Percentiles rank a stretch among this genome's conserved stretches.
These are phyloP conservation scores for Labeo rohita DNA, from an alignment of 2,113 vertebrate genomes.

Conservation along the genomic window DNA sequence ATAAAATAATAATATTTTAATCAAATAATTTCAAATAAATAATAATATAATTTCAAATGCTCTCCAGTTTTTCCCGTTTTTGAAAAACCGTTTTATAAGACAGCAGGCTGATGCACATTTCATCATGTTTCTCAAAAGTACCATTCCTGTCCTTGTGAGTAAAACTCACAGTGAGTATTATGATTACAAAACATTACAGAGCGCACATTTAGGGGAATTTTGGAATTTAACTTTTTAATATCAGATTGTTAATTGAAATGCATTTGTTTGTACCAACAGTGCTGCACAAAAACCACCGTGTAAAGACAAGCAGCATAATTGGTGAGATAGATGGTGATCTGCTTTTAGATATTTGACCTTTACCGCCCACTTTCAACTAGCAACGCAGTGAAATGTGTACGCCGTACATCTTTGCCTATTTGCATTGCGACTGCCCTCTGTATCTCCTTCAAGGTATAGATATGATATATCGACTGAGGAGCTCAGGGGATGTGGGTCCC, in stretches of 20 bases:
- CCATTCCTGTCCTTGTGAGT: background rate
- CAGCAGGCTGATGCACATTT: no score
- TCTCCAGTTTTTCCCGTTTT: no score
- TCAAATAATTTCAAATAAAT: no score
- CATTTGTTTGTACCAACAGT: conserved; percentile 18
- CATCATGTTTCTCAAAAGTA: background rate
- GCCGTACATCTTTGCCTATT: conserved; percentile 69
- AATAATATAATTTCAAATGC: no score
- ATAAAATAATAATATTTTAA: no score
- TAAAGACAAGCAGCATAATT: conserved; percentile 14
- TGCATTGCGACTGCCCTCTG: conserved; percentile 72
- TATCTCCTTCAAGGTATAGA: conserved; percentile 71
- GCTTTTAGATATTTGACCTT: conserved; percentile 33
- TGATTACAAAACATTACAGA: background rate
- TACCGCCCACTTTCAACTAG: conserved; percentile 51
- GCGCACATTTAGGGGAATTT: background rate
- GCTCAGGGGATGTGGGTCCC: conserved; percentile 62
- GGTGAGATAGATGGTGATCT: background rate
- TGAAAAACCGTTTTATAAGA: no score
- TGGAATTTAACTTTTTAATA: background rate
- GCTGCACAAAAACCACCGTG: background rate
- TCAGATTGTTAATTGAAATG: background rate
- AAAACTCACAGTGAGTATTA: background rate
- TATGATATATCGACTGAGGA: conserved; percentile 79
- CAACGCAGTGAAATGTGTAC: conserved; percentile 57